Evolutionary conservation across 2,888 invertebrate species (phyloP), one percentile per base, ranked within the genome.

Genomic region (Terebella lapidaria): DNA sequence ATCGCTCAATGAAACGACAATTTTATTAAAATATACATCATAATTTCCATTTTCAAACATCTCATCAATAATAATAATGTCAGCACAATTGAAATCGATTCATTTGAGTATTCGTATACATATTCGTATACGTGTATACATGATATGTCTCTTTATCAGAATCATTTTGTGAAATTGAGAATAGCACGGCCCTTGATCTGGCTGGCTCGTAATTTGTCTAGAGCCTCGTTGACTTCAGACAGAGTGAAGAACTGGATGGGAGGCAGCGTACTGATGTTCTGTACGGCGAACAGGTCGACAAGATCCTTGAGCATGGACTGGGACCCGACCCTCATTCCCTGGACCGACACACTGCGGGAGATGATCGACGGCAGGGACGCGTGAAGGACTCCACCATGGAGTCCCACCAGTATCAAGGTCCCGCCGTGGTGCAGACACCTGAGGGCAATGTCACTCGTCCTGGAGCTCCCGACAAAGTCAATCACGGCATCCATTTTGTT

Each of bases 401-500:
- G 42, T 5, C 63, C 63, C 10, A 63, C 51, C 10, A 24, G 26
- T 15, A 56, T 51, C 24, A 63, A 24, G 29, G 57, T 29, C 15
- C 63, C 63, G 5, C 63, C 63, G 18, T 58, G 46, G 46, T 63
- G 57, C 5, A 63, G 56, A 20, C 52, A 26, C 10, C 29, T 22
- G 25, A 63, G 22, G 45, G 57, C 60, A 18, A 53, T 45, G 28
- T 26, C 18, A 15, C 10, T 20, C 15, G 61, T 61, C 18, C 30
- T 20, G 18, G 54, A n/a, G 20, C 15, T 18, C 3, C 65, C 65
- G 3, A 63, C 62, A 29, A 55, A 51, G 29, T 63, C 62, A n/a
- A 65, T 60, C 51, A 53, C 65, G 4, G 60, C 62, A 49, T 65
- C 65, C 53, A 63, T 60, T 25, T 62, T 62, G 60, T 65, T 63